These are phyloP conservation scores for Euzetes globulus DNA, from an alignment of 2,888 invertebrate species.

Conservation along the genomic window DNA sequence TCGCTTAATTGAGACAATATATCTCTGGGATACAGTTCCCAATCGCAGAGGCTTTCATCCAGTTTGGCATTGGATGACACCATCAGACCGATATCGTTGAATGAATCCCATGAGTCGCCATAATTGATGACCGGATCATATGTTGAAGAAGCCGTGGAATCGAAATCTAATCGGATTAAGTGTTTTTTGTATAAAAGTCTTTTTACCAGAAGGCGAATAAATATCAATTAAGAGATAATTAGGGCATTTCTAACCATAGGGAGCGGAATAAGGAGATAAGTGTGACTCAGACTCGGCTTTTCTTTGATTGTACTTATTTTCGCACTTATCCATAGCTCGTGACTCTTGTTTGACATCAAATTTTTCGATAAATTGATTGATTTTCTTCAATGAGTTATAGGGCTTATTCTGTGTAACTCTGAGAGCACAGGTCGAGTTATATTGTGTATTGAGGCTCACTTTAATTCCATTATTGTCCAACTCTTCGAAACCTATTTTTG, in stretches of 20 bases:
- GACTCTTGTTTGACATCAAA: conserved; percentile 17
- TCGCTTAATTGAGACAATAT: conserved; percentile 7
- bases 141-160: background rate
- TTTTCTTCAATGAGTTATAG: conserved; percentile 5
- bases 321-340: background rate
- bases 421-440: conserved; percentile 7
- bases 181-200: background rate
- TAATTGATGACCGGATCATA: conserved; percentile 17
- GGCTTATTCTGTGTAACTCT: conserved; percentile 16
- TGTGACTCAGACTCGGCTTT: background rate
- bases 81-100: conserved; percentile 22
- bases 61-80: conserved; percentile 16
- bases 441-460: background rate
- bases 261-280: background rate
- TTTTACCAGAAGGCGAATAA: background rate
- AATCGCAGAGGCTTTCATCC: conserved; percentile 23
- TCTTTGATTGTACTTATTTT: background rate
- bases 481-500: background rate
- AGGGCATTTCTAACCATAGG: conserved; percentile 3
- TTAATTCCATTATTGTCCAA: background rate
- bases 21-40: conserved; percentile 16
- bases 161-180: background rate
- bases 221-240: background rate
- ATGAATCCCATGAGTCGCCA: conserved; percentile 11
- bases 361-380: conserved; percentile 23